Evolutionary conservation across 2,888 invertebrate species (phyloP).

Genomic region (Toxonevra muliebris): DNA sequence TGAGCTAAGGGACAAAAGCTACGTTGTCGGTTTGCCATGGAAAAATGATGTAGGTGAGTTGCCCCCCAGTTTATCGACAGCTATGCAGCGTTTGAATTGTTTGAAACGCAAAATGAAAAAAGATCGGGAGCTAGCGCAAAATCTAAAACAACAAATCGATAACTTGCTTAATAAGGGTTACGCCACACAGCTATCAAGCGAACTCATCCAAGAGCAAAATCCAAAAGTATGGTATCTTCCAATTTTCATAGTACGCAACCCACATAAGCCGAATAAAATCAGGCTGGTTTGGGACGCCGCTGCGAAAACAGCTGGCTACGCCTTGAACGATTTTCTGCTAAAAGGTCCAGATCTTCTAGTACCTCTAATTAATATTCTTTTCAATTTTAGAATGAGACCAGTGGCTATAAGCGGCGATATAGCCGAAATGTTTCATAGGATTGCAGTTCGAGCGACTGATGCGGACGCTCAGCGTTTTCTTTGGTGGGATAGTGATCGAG

Average conservation of each 20-base stretch:
- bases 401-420: constrained; percentile 30
- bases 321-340: constrained; percentile 27
- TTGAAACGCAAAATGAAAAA: constrained; percentile 9
- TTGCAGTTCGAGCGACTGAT: constrained; percentile 23
- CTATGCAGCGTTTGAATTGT: constrained; percentile 22
- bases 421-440: constrained; percentile 35
- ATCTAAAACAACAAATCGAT: constrained; percentile 27
- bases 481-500: constrained; percentile 22
- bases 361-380: constrained; percentile 23
- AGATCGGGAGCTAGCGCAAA: constrained; percentile 6
- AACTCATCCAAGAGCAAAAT: background rate
- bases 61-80: constrained; percentile 27
- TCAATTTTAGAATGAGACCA: constrained; percentile 24
- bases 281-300: constrained; percentile 30
- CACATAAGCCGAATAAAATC: constrained; percentile 29
- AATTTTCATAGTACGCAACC: constrained; percentile 30
- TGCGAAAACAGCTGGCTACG: constrained; percentile 12
- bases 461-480: constrained; percentile 29
- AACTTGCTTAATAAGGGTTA: constrained; percentile 31
- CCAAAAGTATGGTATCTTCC: constrained; percentile 29
- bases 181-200: constrained; percentile 9
- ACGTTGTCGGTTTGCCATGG: constrained; percentile 28
- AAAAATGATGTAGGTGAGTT: constrained; percentile 16
- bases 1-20: constrained; percentile 17
- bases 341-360: constrained; percentile 24